A percentile compares a stretch with the other conserved stretches of the same genome.
phyloP scores from a whole-genome alignment of 92 coral and sea anemone genomes.

The Anthopleura xanthogrammica region DNA sequence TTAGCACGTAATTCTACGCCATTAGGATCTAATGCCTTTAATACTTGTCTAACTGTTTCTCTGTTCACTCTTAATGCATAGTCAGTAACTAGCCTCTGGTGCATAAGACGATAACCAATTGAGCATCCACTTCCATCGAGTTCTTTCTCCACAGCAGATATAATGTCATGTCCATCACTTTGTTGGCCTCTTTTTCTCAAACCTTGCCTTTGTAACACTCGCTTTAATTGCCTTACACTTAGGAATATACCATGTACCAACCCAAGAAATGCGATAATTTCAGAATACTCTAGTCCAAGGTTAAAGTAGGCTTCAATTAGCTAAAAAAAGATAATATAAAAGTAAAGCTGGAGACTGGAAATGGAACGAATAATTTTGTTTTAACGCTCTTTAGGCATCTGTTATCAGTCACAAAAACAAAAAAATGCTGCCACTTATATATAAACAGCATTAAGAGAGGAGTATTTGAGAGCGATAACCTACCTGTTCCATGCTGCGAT shows the following conservation, averaged over 20 bases:
- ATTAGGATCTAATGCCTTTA: not conserved
- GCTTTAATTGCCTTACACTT: not conserved
- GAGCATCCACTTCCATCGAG: not conserved
- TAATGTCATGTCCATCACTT: not conserved
- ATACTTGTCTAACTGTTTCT: not conserved
- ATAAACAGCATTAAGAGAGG: too few relatives aligned
- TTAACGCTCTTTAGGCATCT: too few relatives aligned
- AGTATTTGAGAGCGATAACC: too few relatives aligned
- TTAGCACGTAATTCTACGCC: not conserved
- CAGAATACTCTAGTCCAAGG: not conserved
- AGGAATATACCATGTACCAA: not conserved
- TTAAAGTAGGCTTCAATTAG: not conserved
- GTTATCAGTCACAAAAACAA: too few relatives aligned
- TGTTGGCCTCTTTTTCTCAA: not conserved
- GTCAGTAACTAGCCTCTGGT: not conserved
- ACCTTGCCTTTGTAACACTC: not conserved
- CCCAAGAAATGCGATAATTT: not conserved
- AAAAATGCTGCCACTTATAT: too few relatives aligned
- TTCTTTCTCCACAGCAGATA: not conserved
- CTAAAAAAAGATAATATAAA: too few relatives aligned
- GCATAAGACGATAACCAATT: slow-evolving; percentile 1
- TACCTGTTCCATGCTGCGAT: too few relatives aligned
- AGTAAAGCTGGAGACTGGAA: too few relatives aligned
- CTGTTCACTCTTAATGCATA: not conserved
- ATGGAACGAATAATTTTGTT: too few relatives aligned